Evolutionary conservation across 53 echinoderm and acorn worm species (phyloP), one percentile per base, ranked within the genome.

Genomic region (Patiria pectinifera): DNA sequence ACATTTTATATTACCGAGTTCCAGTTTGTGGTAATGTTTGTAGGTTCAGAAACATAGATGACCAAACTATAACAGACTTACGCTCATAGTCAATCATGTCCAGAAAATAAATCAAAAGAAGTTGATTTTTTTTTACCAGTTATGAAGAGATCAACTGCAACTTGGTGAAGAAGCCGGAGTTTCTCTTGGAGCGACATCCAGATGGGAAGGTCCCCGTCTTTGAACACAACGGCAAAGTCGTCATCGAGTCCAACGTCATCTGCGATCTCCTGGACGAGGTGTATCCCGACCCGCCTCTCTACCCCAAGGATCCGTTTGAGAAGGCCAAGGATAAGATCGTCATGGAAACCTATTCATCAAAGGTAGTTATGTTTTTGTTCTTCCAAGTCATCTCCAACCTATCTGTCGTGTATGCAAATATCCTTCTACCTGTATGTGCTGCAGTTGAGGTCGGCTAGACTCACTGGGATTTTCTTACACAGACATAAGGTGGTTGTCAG

Each of bases 81-180:
- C 1, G 35, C 35, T 35, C 35, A 35, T 35, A 35, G 35, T 35
- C 35, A 35, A 35, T 35, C 35, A 35, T 35, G 35, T 35, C 35
- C 35, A 35, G 35, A 35, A 35, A 35, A 35, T 35, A 35, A 35
- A 35, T 35, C 21, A 69, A 69, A 69, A 8, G 2, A 6, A 45
- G 4, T 13, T 86, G 9, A 70, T 45, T 48, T 23, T 26, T 53
- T 89, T n/a, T 35, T 35, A 35, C 35, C 35, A 96, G 96, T 14
- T 94, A 87, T 84, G 96, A 96, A 70, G 75, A 89, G 4, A 87
- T 96, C 69, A 96, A 96, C 94, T 96, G 96, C 49, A 92, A 96
- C 80, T 78, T 96, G 62, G 72, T 6, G 14, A 16, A 94, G 19
- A 96, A 96, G 58, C 96, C 96, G 25, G 96, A 96, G 44, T 96